Evolutionary conservation across 2,113 vertebrate genomes (phyloP).

Genomic region (Pavo muticus): DNA sequence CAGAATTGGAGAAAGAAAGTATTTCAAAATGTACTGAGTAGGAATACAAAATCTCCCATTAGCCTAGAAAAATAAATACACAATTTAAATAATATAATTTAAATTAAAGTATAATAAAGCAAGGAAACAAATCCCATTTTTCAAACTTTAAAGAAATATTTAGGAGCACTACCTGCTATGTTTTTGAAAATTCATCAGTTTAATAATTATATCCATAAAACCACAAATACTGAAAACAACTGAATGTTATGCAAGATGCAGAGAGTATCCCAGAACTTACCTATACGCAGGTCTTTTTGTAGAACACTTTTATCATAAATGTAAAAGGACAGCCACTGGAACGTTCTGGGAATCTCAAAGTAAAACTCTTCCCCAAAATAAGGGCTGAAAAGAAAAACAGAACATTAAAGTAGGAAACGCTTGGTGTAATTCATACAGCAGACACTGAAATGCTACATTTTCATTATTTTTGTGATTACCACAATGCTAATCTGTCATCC

Average conservation of each 20-base stretch:
- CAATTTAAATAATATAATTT: no score
- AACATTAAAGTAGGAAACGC: neutral
- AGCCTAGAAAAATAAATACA: neutral
- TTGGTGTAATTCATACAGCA: neutral
- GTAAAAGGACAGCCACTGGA: slow-evolving; percentile 98
- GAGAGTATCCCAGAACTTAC: slow-evolving; percentile 75
- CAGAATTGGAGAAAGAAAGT: neutral
- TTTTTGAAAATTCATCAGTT: neutral
- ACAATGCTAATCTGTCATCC: neutral
- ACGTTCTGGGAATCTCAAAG: slow-evolving; percentile 96
- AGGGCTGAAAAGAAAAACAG: slow-evolving; percentile 80
- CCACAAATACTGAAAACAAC: neutral
- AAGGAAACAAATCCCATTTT: neutral
- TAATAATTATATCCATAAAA: neutral
- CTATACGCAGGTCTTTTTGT: slow-evolving; percentile 92
- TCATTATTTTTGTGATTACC: neutral
- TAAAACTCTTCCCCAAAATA: slow-evolving; percentile 99
- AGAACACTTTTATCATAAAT: slow-evolving; percentile 96
- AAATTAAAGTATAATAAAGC: neutral
- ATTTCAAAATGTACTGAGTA: neutral
- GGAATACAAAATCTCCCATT: neutral
- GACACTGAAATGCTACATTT: neutral
- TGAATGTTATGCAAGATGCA: neutral
- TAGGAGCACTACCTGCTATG: neutral
- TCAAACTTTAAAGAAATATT: neutral